These are phyloP conservation scores for Bimastos eiseni DNA, from an alignment of 2,888 invertebrate genomes.

Conservation along the genomic window DNA sequence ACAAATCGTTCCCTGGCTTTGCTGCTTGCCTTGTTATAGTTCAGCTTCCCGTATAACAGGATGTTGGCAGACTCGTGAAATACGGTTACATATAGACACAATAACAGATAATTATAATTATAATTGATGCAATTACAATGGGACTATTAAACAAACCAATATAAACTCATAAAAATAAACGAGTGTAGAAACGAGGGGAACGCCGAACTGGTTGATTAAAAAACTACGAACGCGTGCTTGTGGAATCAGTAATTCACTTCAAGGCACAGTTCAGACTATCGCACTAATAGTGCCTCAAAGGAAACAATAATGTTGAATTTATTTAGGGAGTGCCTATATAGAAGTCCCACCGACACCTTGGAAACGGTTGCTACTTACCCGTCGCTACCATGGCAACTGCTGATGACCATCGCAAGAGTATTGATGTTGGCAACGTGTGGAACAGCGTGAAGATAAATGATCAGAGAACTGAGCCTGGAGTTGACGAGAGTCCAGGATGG, in stretches of 20 bases:
- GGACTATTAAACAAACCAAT: background rate
- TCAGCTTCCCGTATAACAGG: background rate
- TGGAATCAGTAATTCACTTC: background rate
- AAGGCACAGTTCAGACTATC: background rate
- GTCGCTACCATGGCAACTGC: background rate
- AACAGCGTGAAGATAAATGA: background rate
- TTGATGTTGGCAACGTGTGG: background rate
- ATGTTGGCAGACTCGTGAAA: background rate
- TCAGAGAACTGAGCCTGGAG: background rate
- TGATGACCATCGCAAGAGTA: background rate
- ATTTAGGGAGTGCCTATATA: background rate
- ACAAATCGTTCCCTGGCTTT: background rate
- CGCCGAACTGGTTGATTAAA: background rate
- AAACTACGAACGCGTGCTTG: too few species aligned
- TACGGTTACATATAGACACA: background rate
- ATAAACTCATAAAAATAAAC: background rate
- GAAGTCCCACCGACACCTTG: background rate
- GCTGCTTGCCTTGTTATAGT: background rate
- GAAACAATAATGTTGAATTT: background rate
- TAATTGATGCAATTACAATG: background rate
- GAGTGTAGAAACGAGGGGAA: background rate
- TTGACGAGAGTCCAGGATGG: conserved; percentile 48
- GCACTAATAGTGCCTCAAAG: background rate
- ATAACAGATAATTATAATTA: background rate
- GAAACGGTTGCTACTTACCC: background rate